A percentile compares a stretch with the other conserved stretches of the same genome.
These are phyloP conservation scores for Mastomys coucha DNA, from an alignment of 2,113 vertebrate species.

Conservation along the genomic window DNA sequence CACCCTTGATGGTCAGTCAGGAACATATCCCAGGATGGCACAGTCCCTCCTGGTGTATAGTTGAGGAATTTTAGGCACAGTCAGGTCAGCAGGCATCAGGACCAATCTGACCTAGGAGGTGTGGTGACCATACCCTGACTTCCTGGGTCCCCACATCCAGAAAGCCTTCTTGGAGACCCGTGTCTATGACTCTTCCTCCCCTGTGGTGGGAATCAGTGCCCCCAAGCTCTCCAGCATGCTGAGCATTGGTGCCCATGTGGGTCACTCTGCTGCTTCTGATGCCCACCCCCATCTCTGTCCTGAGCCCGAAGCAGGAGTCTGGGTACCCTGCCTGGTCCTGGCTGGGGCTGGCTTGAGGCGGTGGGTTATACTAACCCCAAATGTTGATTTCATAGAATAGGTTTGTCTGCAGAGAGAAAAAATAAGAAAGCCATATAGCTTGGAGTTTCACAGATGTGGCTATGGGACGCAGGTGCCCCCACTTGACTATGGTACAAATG, in stretches of 20 bases:
- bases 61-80: neutral
- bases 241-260: neutral
- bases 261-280: neutral
- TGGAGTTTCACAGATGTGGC: neutral
- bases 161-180: no score
- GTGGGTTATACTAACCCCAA: neutral
- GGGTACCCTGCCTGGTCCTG: neutral
- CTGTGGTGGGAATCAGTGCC: neutral
- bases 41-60: neutral
- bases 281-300: neutral
- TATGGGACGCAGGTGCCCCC: no score
- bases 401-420: neutral
- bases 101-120: neutral
- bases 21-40: neutral
- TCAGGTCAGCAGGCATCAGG: neutral
- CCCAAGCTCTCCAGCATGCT: neutral
- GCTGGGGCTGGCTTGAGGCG: neutral
- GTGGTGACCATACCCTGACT: neutral
- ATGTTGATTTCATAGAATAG: neutral
- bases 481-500: neutral
- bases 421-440: neutral
- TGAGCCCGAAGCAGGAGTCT: neutral
- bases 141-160: neutral
- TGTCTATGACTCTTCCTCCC: neutral
- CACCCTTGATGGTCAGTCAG: neutral